Base-by-base conservation (phyloP, 2,888 invertebrate species). In the Andrena praecox region DNA sequence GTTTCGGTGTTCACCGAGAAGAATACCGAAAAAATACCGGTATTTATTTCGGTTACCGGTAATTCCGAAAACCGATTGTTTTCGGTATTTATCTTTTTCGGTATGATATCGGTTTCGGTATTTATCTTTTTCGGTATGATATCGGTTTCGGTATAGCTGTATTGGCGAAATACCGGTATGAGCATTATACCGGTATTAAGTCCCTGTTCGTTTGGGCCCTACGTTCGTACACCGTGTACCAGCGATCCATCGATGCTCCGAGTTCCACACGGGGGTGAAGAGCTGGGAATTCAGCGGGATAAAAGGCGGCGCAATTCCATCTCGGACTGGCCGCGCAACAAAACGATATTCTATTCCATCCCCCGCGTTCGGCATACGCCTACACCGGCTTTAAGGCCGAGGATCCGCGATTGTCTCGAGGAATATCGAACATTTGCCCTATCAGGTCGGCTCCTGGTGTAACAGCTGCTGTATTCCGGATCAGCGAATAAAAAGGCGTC, bases 401-500 rank as follows among this genome's bases (percentile, higher is more conserved):
- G 54, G 56, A 69, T 54, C 20, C 54, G 63, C 71, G 64, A 78
- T 84, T 70, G 76, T 80, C 70, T 74, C 77, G 56, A 27, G 29
- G 86, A 87, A 88, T 89, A 89, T 88, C 87, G 89, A 85, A 64
- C 78, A 84, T 78, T 77, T 67, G 78, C 67, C 84, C 74, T 77
- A 83, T 84, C 85, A 67, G 74, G 54, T 67, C 48, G 20, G 52
- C 60, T 66, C 42, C 71, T 59, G 54, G 20, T 71, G 89, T 82
- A 89, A 83, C 88, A 87, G 87, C 88, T 89, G 88, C 87, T 71
- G 81, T 77, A 77, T 84, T 82, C 80, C 62, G 75, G 77, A 79
- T 80, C 71, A 77, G 67, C 69, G 78, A 83, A 80, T 73, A 85
- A 78, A 77, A 85, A 78, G 85, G 35, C 59, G 68, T n/a, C 33